Conservation (phyloP, 1,140 invertebrate genomes). For the Macrostomum lignano region DNA sequence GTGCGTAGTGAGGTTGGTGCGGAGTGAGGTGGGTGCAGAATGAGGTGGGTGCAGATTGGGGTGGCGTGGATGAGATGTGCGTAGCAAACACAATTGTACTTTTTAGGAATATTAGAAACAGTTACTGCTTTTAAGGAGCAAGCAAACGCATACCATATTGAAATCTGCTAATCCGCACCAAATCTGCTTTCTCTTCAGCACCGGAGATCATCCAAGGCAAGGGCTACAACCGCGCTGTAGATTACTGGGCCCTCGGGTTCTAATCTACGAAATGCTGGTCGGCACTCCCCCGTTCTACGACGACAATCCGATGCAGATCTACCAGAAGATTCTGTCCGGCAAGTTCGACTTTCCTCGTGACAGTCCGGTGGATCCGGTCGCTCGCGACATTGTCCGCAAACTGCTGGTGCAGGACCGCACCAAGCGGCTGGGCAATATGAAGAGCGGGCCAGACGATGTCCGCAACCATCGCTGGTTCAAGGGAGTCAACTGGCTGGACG, state of each 20-base stretch:
- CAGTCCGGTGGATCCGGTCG: no score
- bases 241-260: conserved; percentile 84
- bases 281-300: conserved; percentile 57
- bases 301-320: conserved; percentile 73
- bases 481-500: conserved; percentile 59
- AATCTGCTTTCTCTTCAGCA: no score
- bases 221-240: conserved; percentile 87
- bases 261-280: conserved; percentile 55
- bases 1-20: no score
- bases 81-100: no score
- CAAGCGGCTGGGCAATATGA: conserved; percentile 73
- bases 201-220: no score
- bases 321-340: conserved; percentile 68
- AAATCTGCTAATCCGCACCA: no score
- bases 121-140: no score
- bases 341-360: conserved; percentile 81
- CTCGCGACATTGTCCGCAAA: conserved; percentile 67
- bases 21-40: no score
- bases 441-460: conserved; percentile 60
- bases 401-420: conserved; percentile 65
- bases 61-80: no score
- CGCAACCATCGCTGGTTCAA: conserved; percentile 84
- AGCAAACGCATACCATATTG: no score
- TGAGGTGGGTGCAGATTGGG: no score
- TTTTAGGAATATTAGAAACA: no score